Evolutionary conservation across 2,113 vertebrate species (phyloP).

Genomic region (Osmerus eperlanus): DNA sequence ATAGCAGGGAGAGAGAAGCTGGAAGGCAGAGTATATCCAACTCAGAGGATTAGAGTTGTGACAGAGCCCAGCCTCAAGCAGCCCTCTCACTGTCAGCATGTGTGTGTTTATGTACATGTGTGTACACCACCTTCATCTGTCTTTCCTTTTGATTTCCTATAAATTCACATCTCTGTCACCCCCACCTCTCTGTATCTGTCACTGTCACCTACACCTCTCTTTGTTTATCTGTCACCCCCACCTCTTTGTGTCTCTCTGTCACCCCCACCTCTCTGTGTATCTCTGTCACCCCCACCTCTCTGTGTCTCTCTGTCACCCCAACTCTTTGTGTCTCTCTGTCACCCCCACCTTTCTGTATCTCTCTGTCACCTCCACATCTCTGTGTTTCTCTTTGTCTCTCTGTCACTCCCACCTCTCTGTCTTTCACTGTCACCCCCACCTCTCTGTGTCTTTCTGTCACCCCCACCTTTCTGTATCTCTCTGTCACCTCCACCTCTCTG

Average conservation of each 20-base stretch:
- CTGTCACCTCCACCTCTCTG: not conserved
- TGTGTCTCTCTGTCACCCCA: slow-evolving; percentile 11
- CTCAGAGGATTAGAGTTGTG: slow-evolving; percentile 57
- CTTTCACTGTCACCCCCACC: not conserved
- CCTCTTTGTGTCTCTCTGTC: too few relatives aligned
- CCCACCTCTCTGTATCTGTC: not conserved
- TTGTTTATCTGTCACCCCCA: slow-evolving; percentile 5
- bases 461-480: not conserved
- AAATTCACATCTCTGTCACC: not conserved
- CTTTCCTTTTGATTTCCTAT: not conserved
- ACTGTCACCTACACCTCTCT: not conserved
- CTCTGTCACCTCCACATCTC: not conserved
- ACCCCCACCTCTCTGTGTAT: not conserved
- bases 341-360: slow-evolving; percentile 20
- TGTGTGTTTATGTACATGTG: slow-evolving; percentile 22
- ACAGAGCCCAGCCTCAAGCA: slow-evolving; percentile 38
- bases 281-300: not conserved
- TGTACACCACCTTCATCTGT: not conserved
- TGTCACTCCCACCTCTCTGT: not conserved
- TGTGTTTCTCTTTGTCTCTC: not conserved
- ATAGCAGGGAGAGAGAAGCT: slow-evolving; percentile 20
- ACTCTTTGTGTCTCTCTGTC: too few relatives aligned
- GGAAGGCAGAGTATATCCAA: slow-evolving; percentile 49
- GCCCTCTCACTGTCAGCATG: slow-evolving; percentile 26
- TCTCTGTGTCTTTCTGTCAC: not conserved